Evolutionary conservation across 2,797 vertebrate genomes (phyloP).

Genomic region (Lophius americanus): DNA sequence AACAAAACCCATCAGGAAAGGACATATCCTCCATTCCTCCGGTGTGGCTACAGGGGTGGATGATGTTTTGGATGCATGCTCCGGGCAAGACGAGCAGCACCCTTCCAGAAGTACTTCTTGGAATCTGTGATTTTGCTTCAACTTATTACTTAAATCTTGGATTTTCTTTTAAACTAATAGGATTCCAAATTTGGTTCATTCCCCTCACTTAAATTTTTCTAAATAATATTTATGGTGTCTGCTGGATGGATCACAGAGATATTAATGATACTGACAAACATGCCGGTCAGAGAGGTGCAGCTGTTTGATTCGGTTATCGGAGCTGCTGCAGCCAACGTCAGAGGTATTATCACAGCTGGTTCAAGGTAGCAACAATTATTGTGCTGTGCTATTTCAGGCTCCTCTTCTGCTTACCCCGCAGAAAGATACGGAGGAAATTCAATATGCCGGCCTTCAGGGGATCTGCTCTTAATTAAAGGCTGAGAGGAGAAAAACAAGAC

Average conservation of each 20-base stretch:
- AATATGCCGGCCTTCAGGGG: constrained; percentile 20
- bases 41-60: too few relatives aligned
- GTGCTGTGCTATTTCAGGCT: constrained; percentile 43
- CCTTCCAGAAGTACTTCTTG: too few relatives aligned
- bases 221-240: not conserved
- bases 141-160: too few relatives aligned
- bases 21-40: too few relatives aligned
- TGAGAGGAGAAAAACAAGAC: constrained; percentile 18
- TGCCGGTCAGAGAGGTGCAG: constrained; percentile 4
- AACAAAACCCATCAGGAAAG: too few relatives aligned
- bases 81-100: too few relatives aligned
- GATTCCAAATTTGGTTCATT: too few relatives aligned
- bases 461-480: constrained; percentile 57
- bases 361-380: constrained; percentile 27
- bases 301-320: not conserved
- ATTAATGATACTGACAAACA: not conserved
- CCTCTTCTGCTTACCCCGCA: constrained; percentile 49
- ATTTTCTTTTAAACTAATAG: too few relatives aligned
- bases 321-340: constrained; percentile 3
- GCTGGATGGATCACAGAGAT: not conserved
- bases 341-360: constrained; percentile 24
- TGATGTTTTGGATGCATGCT: too few relatives aligned
- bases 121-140: too few relatives aligned
- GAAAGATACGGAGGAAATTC: constrained; percentile 45
- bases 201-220: too few relatives aligned